Base-by-base conservation (phyloP, 2,888 invertebrate genomes). In the Tiphia femorata region DNA sequence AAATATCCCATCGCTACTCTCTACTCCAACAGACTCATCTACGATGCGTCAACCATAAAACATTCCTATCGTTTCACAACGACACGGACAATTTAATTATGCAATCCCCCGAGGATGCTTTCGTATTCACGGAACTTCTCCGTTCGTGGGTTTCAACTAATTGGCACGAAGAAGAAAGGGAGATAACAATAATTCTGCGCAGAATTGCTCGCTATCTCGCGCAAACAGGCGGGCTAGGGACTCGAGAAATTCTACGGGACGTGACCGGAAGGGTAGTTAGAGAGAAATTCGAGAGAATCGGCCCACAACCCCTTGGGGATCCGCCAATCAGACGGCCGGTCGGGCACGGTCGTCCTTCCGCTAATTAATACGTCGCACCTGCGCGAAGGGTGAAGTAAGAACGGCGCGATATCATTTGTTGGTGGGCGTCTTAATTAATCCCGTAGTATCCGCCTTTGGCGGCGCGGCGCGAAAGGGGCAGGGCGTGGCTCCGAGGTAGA, bases 401-500 rank as follows among this genome's bases (percentile, higher is more conserved):
- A 17, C 71, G 61, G 61, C 62, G 63, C 56, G 71, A 67, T 70
- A 70, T 80, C 80, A 80, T 81, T 81, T 81, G 80, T 74, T 75
- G 75, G 76, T 80, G 81, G 81, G 81, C 80, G 81, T 81, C 73
- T 79, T 81, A 81, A 81, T 81, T 81, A 81, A 77, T 80, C 75
- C 56, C 67, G 61, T 50, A 70, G 78, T 78, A 75, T 77, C 80
- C 80, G 81, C 80, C 81, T 81, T 79, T 80, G 77, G 78, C 73
- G 72, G 76, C 59, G 61, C 63, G 70, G 68, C 71, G 73, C 64
- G 76, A 79, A 78, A 76, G 77, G 78, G 76, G 76, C 72, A 78
- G 78, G 81, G 81, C 81, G 81, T 81, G 81, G 81, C 79, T 74
- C 74, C 71, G 72, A 72, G 71, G 73, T 76, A 81, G 79, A 81